Percentiles rank a stretch among this genome's conserved stretches.
phyloP scores from a whole-genome alignment of 1,140 invertebrate species.

The Brachionus rotundiformis region DNA sequence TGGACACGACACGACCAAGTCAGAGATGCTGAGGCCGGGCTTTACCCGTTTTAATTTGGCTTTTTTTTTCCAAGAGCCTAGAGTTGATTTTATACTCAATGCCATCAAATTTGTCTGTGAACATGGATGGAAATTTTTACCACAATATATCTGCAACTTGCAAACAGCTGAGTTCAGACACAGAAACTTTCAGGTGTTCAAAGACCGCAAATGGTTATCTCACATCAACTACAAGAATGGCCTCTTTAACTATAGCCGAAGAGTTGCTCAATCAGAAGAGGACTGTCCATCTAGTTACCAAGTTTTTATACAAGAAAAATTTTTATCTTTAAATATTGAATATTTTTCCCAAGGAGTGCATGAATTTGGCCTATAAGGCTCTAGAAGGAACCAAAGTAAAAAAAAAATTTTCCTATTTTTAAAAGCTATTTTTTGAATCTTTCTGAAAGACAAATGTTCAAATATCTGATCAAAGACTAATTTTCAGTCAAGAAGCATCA shows the following conservation, averaged over 20 bases:
- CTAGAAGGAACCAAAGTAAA: slow-evolving; percentile 11
- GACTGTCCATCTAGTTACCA: background rate
- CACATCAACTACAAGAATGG: slow-evolving; percentile 71
- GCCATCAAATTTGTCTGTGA: slow-evolving; percentile 82
- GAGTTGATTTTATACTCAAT: slow-evolving; percentile 77
- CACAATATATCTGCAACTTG: slow-evolving; percentile 80
- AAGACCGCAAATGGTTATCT: slow-evolving; percentile 79
- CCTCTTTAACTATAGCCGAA: background rate
- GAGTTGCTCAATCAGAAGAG: background rate
- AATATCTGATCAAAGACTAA: slow-evolving; percentile 73
- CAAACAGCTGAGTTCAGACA: slow-evolving; percentile 87
- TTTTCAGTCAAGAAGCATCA: slow-evolving; percentile 71
- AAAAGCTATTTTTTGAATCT: slow-evolving; percentile 53
- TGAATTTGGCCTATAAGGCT: slow-evolving; percentile 53
- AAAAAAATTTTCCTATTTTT: slow-evolving; percentile 38
- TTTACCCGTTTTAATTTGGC: slow-evolving; percentile 82
- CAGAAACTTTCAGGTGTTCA: slow-evolving; percentile 69
- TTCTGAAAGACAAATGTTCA: slow-evolving; percentile 68
- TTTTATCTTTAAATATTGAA: background rate
- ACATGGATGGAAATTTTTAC: slow-evolving; percentile 83
- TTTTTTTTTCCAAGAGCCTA: slow-evolving; percentile 78
- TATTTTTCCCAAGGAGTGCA: slow-evolving; percentile 53
- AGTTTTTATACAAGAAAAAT: background rate
- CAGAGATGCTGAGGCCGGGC: slow-evolving; percentile 69
- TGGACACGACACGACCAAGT: background rate